These are phyloP conservation scores for Gastrophryne carolinensis DNA, from an alignment of 2,797 vertebrate species.

Conservation along the genomic window DNA sequence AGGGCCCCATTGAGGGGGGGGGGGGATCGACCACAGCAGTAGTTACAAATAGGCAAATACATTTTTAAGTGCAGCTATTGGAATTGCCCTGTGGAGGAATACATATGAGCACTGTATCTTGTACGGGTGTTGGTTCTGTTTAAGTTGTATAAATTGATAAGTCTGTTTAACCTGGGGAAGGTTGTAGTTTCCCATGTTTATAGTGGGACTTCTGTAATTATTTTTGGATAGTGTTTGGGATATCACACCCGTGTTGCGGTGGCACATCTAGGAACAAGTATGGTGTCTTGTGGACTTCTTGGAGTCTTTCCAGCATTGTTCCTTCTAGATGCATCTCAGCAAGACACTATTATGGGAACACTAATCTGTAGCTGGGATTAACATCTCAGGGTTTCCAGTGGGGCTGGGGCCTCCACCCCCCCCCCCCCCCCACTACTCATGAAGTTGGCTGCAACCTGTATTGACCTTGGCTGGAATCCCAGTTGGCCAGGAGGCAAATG, in stretches of 20 bases:
- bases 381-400: constrained; percentile 65
- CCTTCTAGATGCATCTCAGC: constrained; percentile 4
- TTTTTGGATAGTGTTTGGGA: not conserved
- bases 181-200: too few relatives aligned
- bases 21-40: too few relatives aligned
- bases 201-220: too few relatives aligned
- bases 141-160: too few relatives aligned
- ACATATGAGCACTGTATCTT: too few relatives aligned
- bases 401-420: too few relatives aligned
- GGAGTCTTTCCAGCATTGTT: constrained; percentile 35
- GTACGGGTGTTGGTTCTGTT: too few relatives aligned
- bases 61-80: too few relatives aligned
- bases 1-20: too few relatives aligned
- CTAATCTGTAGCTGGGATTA: constrained; percentile 67
- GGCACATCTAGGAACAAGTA: not conserved
- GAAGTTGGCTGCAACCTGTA: constrained; percentile 63
- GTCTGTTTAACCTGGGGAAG: too few relatives aligned
- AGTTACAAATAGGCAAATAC: too few relatives aligned
- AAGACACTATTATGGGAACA: constrained; percentile 60
- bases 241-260: not conserved
- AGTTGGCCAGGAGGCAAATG: constrained; percentile 64
- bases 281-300: constrained; percentile 29
- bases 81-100: too few relatives aligned
- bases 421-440: constrained; percentile 60
- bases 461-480: constrained; percentile 66